A percentile compares a stretch with the other conserved stretches of the same genome.
Conservation (phyloP, 2,888 invertebrate genomes). For the Melieria crassipennis region DNA sequence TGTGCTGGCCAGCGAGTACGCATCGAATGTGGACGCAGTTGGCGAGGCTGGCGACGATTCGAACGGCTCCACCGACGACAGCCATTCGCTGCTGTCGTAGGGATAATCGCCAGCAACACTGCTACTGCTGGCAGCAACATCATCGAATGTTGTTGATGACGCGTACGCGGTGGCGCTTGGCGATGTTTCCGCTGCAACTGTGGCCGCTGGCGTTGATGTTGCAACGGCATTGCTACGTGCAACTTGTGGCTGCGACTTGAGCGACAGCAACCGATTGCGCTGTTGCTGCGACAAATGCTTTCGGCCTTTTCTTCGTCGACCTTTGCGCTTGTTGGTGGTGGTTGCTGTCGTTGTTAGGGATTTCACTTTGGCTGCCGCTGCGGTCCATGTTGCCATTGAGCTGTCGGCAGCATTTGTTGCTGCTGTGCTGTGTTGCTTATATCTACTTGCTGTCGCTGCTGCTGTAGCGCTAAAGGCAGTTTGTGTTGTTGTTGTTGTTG, state of each 20-base stretch:
- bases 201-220: slow-evolving; percentile 39
- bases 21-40: not conserved
- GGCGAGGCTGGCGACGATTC: slow-evolving; percentile 24
- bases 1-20: not conserved
- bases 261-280: slow-evolving; percentile 15
- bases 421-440: slow-evolving; percentile 11
- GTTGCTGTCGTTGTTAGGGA: slow-evolving; percentile 46
- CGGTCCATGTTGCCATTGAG: slow-evolving; percentile 21
- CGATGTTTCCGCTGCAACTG: not conserved
- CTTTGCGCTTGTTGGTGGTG: slow-evolving; percentile 56
- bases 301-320: slow-evolving; percentile 56
- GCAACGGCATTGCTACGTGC: slow-evolving; percentile 18
- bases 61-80: slow-evolving; percentile 37
- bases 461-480: slow-evolving; percentile 29
- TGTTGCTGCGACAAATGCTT: slow-evolving; percentile 34
- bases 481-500: slow-evolving; percentile 35
- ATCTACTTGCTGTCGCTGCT: slow-evolving; percentile 35
- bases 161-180: not conserved
- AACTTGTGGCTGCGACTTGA: not conserved
- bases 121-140: not conserved
- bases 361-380: slow-evolving; percentile 31
- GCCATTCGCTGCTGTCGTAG: slow-evolving; percentile 15
- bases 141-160: not conserved
- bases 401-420: slow-evolving; percentile 10
- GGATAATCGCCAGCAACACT: slow-evolving; percentile 22